Conservation (phyloP, 2,113 vertebrate genomes). For the Gymnarchus niloticus region DNA sequence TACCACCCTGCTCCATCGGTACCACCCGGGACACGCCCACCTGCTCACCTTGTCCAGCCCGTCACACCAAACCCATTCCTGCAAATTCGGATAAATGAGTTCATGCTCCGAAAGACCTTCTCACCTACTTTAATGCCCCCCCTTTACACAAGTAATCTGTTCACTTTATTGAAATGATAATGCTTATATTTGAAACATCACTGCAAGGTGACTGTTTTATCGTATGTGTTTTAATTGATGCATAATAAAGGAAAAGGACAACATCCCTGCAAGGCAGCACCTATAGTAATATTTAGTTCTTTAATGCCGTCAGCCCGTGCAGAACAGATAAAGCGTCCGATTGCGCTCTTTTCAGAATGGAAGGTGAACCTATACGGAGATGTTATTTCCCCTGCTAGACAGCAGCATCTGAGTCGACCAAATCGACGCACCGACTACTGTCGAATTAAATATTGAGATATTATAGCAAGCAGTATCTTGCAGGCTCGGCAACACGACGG, state of each 20-base stretch:
- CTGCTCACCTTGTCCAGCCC: background rate
- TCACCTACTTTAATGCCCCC: background rate
- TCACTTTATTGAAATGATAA: background rate
- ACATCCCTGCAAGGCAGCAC: too few species aligned
- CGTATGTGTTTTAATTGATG: too few species aligned
- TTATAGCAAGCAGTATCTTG: background rate
- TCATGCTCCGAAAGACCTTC: background rate
- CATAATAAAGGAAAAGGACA: too few species aligned
- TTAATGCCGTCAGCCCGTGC: too few species aligned
- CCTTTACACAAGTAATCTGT: background rate
- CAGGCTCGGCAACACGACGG: background rate
- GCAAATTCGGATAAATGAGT: background rate
- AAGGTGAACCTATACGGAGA: background rate
- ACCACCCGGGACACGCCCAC: background rate
- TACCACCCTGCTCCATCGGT: conserved; percentile 31
- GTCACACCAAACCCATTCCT: background rate
- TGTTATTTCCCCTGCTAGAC: background rate
- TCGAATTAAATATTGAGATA: background rate
- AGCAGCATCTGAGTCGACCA: background rate
- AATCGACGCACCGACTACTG: background rate
- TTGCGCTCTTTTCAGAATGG: background rate
- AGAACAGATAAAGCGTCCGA: background rate
- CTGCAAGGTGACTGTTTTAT: too few species aligned
- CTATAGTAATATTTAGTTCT: too few species aligned
- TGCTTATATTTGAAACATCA: background rate